Percentiles rank a stretch among this genome's conserved stretches.
Evolutionary conservation across 2,113 vertebrate species (phyloP).

Genomic region (Dicaeum eximium): DNA sequence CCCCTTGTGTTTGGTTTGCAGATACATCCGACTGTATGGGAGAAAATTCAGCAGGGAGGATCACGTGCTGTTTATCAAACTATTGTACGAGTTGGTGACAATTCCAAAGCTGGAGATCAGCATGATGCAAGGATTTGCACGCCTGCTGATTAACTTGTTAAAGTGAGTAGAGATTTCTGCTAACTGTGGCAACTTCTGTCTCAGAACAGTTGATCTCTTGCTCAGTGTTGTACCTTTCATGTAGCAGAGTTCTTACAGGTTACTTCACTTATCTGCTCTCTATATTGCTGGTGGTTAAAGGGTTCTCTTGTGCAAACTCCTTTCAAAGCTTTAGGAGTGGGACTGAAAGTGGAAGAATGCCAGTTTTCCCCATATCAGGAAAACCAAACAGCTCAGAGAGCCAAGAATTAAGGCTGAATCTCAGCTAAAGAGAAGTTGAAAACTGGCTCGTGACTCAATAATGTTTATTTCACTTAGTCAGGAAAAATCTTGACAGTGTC

Average conservation of each 20-base stretch:
- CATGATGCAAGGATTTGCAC: slow-evolving; percentile 97
- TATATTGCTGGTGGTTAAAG: neutral
- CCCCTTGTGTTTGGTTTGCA: slow-evolving; percentile 48
- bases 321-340: neutral
- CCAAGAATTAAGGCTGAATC: neutral
- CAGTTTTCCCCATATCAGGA: neutral
- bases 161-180: slow-evolving; percentile 81
- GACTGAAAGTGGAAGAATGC: neutral
- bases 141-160: slow-evolving; percentile 91
- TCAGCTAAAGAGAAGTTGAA: neutral
- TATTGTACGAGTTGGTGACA: slow-evolving; percentile 93
- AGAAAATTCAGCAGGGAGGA: slow-evolving; percentile 98
- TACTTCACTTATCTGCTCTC: neutral
- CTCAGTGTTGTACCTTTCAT: neutral
- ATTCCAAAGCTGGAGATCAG: slow-evolving; percentile 94
- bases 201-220: neutral
- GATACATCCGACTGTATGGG: slow-evolving; percentile 95
- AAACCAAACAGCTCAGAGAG: neutral
- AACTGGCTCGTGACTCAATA: neutral
- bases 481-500: neutral
- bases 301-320: neutral
- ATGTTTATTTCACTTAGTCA: neutral
- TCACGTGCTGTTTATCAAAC: slow-evolving; percentile 94
- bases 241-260: neutral
- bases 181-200: neutral